Conservation (phyloP, 2,113 vertebrate genomes). For the Cyprinodon variegatus region DNA sequence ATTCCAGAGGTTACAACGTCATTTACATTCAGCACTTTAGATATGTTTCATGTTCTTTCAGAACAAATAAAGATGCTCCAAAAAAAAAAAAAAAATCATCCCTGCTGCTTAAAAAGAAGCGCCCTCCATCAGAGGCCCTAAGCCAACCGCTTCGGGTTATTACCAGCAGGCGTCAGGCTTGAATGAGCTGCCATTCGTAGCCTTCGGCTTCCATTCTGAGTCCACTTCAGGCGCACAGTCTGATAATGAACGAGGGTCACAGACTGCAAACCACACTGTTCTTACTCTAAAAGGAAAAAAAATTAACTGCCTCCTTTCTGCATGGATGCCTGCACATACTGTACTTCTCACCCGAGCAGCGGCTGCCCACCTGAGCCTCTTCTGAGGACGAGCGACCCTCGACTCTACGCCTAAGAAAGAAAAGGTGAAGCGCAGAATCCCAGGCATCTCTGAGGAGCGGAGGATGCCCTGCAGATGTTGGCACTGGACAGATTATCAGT, state of each 20-base stretch:
- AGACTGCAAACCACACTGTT: slow-evolving; percentile 30
- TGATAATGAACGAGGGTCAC: slow-evolving; percentile 61
- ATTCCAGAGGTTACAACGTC: background rate
- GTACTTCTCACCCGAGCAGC: slow-evolving; percentile 32
- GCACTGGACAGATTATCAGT: slow-evolving; percentile 38
- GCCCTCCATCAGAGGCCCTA: slow-evolving; percentile 58
- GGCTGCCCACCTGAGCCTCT: slow-evolving; percentile 7
- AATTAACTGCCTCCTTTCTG: slow-evolving; percentile 44
- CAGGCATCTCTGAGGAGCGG: slow-evolving; percentile 10
- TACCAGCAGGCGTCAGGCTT: slow-evolving; percentile 57
- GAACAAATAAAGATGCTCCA: slow-evolving; percentile 57
- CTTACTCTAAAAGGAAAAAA: slow-evolving; percentile 29
- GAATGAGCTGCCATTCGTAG: slow-evolving; percentile 58
- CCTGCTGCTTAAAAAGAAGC: slow-evolving; percentile 44
- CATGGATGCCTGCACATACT: slow-evolving; percentile 46
- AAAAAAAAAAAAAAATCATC: background rate
- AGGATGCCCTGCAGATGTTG: slow-evolving; percentile 56
- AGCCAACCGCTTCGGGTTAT: slow-evolving; percentile 62
- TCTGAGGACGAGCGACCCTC: slow-evolving; percentile 11
- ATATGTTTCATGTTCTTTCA: background rate
- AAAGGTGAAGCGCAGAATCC: no score
- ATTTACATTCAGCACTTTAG: background rate
- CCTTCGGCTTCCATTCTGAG: slow-evolving; percentile 59
- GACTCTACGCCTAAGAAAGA: background rate
- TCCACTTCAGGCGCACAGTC: slow-evolving; percentile 62